phyloP scores from a whole-genome alignment of 2,797 vertebrate genomes.

The Poecilia velifera region DNA sequence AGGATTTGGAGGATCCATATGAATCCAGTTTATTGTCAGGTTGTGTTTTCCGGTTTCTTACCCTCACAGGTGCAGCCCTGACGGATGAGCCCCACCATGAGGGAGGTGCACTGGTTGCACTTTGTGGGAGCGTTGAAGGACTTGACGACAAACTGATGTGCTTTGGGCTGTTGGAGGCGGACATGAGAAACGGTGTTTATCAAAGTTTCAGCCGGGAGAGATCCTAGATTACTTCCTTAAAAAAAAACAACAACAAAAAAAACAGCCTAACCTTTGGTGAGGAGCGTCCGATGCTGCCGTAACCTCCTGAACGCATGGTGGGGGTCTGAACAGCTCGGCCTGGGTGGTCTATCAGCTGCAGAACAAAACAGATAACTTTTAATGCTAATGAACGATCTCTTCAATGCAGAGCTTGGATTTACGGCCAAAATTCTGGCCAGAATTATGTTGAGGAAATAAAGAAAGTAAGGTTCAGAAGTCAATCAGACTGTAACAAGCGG shows the following conservation, averaged over 20 bases:
- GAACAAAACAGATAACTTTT: constrained; percentile 6
- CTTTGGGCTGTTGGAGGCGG: constrained; percentile 88
- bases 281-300: constrained; percentile 88
- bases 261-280: constrained; percentile 86
- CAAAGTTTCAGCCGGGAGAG: not conserved
- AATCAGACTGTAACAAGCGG: too few relatives aligned
- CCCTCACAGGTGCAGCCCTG: constrained; percentile 98
- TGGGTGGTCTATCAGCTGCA: constrained; percentile 85
- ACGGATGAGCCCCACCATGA: constrained; percentile 97
- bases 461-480: too few relatives aligned
- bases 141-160: constrained; percentile 98
- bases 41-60: constrained; percentile 46
- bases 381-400: not conserved
- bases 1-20: too few relatives aligned
- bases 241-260: not conserved
- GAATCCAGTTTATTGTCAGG: too few relatives aligned
- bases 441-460: too few relatives aligned
- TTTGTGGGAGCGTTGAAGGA: constrained; percentile 93
- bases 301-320: constrained; percentile 87
- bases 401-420: too few relatives aligned
- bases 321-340: constrained; percentile 88
- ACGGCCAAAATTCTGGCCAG: too few relatives aligned
- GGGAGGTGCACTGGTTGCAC: constrained; percentile 97
- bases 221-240: not conserved
- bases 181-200: not conserved